A percentile compares a stretch with the other conserved stretches of the same genome.
phyloP scores from a whole-genome alignment of 1,140 invertebrate species.

The Cryptotermes secundus region DNA sequence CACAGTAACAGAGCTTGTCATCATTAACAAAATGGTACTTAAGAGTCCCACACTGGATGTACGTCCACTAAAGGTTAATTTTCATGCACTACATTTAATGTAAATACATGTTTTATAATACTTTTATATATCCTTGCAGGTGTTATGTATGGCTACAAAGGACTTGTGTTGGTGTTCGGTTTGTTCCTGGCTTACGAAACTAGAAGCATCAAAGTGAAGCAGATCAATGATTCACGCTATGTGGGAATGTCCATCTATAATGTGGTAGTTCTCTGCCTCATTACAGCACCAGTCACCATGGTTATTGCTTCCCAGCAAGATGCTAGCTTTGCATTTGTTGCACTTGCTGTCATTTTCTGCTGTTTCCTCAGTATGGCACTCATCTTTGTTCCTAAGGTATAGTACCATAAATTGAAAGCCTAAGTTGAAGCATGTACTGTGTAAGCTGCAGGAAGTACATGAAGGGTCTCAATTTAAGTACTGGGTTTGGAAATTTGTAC shows the following conservation, averaged over 20 bases:
- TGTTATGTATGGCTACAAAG: conserved; percentile 95
- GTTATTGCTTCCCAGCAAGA: conserved; percentile 96
- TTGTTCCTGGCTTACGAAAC: conserved; percentile 98
- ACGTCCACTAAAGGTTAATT: too few relatives aligned
- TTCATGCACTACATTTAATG: background rate
- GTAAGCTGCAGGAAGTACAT: too few relatives aligned
- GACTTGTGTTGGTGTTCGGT: conserved; percentile 93
- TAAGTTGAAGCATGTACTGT: too few relatives aligned
- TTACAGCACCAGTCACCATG: conserved; percentile 95
- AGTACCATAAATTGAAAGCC: too few relatives aligned
- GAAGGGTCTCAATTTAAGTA: too few relatives aligned
- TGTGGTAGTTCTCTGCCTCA: conserved; percentile 94
- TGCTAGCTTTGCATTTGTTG: conserved; percentile 94
- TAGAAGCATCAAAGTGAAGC: conserved; percentile 90
- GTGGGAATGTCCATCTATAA: conserved; percentile 99
- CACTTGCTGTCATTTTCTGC: conserved; percentile 93
- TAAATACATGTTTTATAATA: background rate
- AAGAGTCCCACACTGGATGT: too few relatives aligned
- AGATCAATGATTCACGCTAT: conserved; percentile 94
- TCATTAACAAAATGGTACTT: too few relatives aligned
- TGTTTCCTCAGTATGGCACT: conserved; percentile 96
- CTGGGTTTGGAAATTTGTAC: too few relatives aligned
- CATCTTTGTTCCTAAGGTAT: conserved; percentile 93
- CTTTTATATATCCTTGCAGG: conserved; percentile 59
- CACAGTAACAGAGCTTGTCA: too few relatives aligned